Percentiles rank a stretch among this genome's conserved stretches.
phyloP scores from a whole-genome alignment of 2,797 vertebrate species.

The Oreochromis mossambicus region DNA sequence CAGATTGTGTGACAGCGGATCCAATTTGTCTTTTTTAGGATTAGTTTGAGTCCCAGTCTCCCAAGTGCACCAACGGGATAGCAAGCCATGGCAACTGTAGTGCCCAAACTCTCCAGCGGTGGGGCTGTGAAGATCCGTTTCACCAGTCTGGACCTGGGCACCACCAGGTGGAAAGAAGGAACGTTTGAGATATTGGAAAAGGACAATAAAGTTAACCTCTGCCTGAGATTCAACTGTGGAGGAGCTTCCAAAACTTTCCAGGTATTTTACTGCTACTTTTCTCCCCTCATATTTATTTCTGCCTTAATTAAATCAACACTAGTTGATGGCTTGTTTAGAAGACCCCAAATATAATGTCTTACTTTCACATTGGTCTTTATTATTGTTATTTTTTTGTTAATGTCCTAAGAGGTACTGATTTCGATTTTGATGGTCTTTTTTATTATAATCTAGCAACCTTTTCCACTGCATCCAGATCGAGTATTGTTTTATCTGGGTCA shows the following conservation, averaged over 20 bases:
- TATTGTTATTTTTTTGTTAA: not conserved
- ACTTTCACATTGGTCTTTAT: not conserved
- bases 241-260: conserved; percentile 87
- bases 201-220: conserved; percentile 89
- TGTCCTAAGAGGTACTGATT: not conserved
- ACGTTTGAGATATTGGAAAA: conserved; percentile 95
- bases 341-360: not conserved
- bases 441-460: not conserved
- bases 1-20: not conserved
- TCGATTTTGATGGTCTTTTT: not conserved
- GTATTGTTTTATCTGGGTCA: not conserved
- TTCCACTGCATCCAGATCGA: not conserved
- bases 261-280: conserved; percentile 66
- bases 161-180: conserved; percentile 94
- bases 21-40: not conserved
- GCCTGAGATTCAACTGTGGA: conserved; percentile 87
- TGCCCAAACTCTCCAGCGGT: conserved; percentile 86
- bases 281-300: not conserved
- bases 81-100: conserved; percentile 74
- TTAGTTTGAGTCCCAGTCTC: conserved; percentile 25
- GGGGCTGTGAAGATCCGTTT: conserved; percentile 80
- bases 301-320: not conserved
- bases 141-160: conserved; percentile 85
- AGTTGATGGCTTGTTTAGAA: not conserved
- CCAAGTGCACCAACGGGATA: conserved; percentile 35